Evolutionary conservation across 2,888 invertebrate genomes (phyloP), one percentile per base, ranked within the genome.

Genomic region (Onthophagus sagittarius): DNA sequence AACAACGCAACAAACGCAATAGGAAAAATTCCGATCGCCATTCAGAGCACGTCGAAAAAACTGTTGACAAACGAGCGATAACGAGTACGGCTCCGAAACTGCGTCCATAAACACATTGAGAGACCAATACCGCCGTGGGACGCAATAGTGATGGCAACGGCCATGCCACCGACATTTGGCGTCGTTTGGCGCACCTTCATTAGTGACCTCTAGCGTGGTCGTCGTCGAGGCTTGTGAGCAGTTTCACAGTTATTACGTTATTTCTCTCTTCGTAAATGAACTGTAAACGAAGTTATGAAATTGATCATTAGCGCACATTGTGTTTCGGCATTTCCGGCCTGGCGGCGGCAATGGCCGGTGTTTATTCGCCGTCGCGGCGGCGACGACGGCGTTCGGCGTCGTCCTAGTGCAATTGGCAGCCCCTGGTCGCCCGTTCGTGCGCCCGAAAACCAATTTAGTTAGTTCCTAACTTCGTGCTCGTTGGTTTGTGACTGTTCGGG

Each of bases 391-490:
- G 31, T 31, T 15, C 67, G 62, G 11, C 39, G 39, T 11, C 39
- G 39, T 53, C 39, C 39, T 33, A 65, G 67, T 74, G 74, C 74
- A 73, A 74, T 72, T 72, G 74, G 74, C 74, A 74, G 74, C 71
- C 14, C 32, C 14, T 69, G 74, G 11, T 15, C 71, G 69, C 71
- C 23, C 67, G 65, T 63, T 65, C 31, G 31, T 31, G 31, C 15
- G 23, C 69, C 33, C 65, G 71, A 63, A 72, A 74, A 74, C 72
- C 72, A 74, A 74, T 74, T 74, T 72, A 74, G 74, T 74, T 74
- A 72, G 74, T 74, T 74, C 65, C 72, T 31, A 74, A 74, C 74
- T 74, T 73, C 69, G 72, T 71, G 72, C 65, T 70, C 70, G 74
- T 71, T 71, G 71, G 62, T 71, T 67, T 70, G 72, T 73, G 72